Percentiles rank a stretch among this genome's conserved stretches.
These are phyloP conservation scores for Sipunculus nudus DNA, from an alignment of 2,888 invertebrate genomes.

Conservation along the genomic window DNA sequence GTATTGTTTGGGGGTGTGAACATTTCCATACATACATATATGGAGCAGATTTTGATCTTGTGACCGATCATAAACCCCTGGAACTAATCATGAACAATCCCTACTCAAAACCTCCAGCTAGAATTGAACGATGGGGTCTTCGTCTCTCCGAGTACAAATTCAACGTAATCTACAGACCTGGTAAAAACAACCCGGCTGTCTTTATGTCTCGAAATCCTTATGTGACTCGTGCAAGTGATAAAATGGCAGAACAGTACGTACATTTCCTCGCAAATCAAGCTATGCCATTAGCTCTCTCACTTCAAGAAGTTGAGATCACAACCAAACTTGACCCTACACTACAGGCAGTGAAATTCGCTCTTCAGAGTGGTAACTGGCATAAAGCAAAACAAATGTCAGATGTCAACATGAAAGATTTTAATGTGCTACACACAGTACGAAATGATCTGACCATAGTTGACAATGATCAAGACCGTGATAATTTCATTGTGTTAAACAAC, in stretches of 20 bases:
- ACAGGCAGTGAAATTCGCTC: not conserved
- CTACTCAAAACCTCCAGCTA: slow-evolving; percentile 32
- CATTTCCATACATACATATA: slow-evolving; percentile 3
- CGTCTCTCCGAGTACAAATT: slow-evolving; percentile 35
- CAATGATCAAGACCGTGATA: no score
- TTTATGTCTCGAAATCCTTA: slow-evolving; percentile 39
- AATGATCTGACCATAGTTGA: slow-evolving; percentile 1
- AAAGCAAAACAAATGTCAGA: no score
- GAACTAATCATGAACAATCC: slow-evolving; percentile 12
- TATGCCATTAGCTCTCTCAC: slow-evolving; percentile 13
- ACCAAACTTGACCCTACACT: slow-evolving; percentile 1
- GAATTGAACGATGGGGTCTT: slow-evolving; percentile 42
- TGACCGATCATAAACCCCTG: slow-evolving; percentile 14
- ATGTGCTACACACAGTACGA: no score
- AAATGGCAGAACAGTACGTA: slow-evolving; percentile 34
- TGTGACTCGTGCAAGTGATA: no score
- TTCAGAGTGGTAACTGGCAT: no score
- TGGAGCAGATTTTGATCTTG: slow-evolving; percentile 4
- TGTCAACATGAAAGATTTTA: no score
- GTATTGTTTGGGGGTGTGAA: slow-evolving; percentile 6
- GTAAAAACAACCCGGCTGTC: slow-evolving; percentile 39
- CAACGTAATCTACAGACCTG: slow-evolving; percentile 28
- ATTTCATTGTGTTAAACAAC: not conserved
- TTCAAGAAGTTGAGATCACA: slow-evolving; percentile 7
- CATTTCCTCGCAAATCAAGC: slow-evolving; percentile 21